Evolutionary conservation across 2,888 invertebrate genomes (phyloP).

Genomic region (Napeogenes inachia): DNA sequence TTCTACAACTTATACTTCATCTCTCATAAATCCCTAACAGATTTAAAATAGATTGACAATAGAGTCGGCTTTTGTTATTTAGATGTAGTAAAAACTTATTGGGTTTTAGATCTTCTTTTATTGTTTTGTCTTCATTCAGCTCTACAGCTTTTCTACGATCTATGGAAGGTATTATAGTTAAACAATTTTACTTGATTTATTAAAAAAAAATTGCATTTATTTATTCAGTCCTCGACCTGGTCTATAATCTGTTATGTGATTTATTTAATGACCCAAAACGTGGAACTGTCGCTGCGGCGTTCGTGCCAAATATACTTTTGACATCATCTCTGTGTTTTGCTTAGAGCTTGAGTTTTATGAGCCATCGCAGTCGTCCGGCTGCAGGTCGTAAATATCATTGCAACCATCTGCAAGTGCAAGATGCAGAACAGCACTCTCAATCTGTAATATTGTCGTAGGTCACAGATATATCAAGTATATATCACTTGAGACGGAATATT

Average conservation of each 20-base stretch:
- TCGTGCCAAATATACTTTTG: constrained; percentile 68
- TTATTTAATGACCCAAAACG: constrained; percentile 49
- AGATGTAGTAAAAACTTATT: background rate
- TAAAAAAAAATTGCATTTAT: background rate
- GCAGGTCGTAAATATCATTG: constrained; percentile 54
- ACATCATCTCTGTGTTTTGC: constrained; percentile 53
- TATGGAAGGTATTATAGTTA: too few relatives aligned
- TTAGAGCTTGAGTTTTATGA: constrained; percentile 64
- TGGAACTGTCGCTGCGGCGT: constrained; percentile 45
- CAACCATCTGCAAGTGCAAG: constrained; percentile 53
- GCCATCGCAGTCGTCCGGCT: constrained; percentile 62
- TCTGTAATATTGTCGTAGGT: constrained; percentile 21
- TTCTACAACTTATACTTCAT: constrained; percentile 8
- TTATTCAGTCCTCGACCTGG: background rate
- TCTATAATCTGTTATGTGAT: constrained; percentile 13
- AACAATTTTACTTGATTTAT: too few relatives aligned
- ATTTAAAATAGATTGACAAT: background rate
- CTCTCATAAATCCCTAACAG: background rate
- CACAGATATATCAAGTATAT: constrained; percentile 8
- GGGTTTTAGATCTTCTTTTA: background rate
- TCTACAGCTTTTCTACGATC: too few relatives aligned
- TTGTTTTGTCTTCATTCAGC: background rate
- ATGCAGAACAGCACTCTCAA: constrained; percentile 2
- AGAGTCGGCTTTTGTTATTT: background rate
- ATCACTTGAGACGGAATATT: background rate